These are phyloP conservation scores for Halichoerus grypus DNA, from an alignment of 2,113 vertebrate species.

Conservation along the genomic window DNA sequence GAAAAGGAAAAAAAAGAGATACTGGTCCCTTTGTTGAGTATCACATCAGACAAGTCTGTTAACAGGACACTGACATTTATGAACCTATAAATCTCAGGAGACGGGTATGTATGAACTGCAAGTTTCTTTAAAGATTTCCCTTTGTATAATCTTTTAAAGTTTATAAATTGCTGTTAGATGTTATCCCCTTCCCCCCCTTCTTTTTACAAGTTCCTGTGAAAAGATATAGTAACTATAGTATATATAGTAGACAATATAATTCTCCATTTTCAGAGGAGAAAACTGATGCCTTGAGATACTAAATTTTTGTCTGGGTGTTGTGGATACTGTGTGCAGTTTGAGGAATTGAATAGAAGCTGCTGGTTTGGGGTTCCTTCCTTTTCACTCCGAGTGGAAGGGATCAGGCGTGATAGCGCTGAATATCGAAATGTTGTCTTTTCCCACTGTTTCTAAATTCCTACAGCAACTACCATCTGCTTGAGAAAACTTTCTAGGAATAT, in stretches of 20 bases:
- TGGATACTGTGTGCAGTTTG: background rate
- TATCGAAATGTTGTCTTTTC: background rate
- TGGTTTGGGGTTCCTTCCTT: background rate
- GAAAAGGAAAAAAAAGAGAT: background rate
- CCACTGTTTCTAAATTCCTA: background rate
- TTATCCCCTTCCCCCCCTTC: background rate
- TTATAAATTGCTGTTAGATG: background rate
- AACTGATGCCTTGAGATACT: background rate
- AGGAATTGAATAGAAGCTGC: background rate
- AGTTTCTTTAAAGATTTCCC: slow-evolving; percentile 17
- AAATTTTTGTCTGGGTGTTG: background rate
- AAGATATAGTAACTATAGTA: background rate
- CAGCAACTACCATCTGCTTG: background rate
- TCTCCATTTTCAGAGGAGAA: background rate
- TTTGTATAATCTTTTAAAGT: background rate
- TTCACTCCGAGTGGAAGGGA: background rate
- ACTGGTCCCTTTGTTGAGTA: background rate
- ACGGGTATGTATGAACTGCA: background rate
- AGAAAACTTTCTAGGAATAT: background rate
- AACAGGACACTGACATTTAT: background rate
- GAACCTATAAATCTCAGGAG: background rate
- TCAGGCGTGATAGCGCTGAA: accelerated
- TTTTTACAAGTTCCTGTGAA: background rate
- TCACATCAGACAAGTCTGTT: background rate
- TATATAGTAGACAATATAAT: background rate